Evolutionary conservation across 2,113 vertebrate species (phyloP).

Genomic region (Urocitellus parryii): DNA sequence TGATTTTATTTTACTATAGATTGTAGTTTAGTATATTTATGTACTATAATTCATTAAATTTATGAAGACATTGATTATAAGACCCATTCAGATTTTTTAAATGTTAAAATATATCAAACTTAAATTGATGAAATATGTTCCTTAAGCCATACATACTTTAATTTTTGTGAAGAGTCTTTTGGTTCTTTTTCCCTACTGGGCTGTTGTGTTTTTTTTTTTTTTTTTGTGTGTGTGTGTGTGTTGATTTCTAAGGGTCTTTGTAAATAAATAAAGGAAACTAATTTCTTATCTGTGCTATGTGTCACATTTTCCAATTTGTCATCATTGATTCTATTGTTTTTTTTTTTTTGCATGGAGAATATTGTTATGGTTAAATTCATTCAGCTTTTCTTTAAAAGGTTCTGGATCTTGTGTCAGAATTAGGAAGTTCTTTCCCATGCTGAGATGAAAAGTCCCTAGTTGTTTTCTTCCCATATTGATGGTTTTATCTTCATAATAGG

Average conservation of each 20-base stretch:
- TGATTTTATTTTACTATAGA: constrained; percentile 12
- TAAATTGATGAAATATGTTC: neutral
- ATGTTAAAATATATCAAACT: neutral
- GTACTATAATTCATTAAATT: neutral
- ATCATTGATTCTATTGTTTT: neutral
- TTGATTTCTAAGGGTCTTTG: neutral
- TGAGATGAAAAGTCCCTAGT: neutral
- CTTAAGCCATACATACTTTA: neutral
- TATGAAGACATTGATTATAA: neutral
- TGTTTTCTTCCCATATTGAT: neutral
- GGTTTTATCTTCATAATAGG: neutral
- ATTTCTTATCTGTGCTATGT: neutral
- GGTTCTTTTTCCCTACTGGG: neutral
- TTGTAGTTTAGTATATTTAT: neutral
- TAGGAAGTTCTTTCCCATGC: neutral
- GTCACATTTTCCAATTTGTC: neutral
- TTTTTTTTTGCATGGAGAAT: neutral
- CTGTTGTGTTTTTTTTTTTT: too few species aligned
- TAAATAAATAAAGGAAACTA: neutral
- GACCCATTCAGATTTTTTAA: neutral
- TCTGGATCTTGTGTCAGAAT: neutral
- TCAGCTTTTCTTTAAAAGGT: neutral
- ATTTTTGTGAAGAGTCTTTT: neutral
- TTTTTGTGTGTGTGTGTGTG: neutral
- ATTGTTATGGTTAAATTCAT: neutral